Evolutionary conservation across 2,797 vertebrate species (phyloP).

Genomic region (Eospalax fontanierii): DNA sequence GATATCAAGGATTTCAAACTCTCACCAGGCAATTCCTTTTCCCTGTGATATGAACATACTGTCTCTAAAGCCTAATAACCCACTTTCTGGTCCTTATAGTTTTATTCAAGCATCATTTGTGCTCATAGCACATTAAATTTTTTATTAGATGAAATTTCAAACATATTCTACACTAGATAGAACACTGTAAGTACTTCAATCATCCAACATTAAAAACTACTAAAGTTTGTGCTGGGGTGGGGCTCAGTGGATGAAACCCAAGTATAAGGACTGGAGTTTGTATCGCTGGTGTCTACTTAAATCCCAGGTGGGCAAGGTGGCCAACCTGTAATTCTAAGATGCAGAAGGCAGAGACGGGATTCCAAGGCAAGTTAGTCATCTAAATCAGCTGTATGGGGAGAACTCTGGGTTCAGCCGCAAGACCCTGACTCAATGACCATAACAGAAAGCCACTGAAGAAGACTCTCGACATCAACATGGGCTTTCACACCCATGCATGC

Average conservation of each 20-base stretch:
- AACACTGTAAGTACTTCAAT: background rate
- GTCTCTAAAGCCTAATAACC: background rate
- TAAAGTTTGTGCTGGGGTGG: background rate
- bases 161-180: background rate
- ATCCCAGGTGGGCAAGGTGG: background rate
- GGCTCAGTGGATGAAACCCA: background rate
- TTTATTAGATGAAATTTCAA: background rate
- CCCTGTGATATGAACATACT: background rate
- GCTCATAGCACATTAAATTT: background rate
- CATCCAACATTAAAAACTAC: background rate
- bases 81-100: background rate
- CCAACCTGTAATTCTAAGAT: background rate
- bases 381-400: background rate
- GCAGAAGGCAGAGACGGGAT: background rate
- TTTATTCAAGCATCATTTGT: background rate
- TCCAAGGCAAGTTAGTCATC: background rate
- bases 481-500: background rate
- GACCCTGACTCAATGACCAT: background rate
- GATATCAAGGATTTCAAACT: background rate
- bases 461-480: background rate
- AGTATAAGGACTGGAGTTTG: background rate
- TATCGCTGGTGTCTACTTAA: background rate
- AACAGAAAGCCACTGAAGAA: background rate
- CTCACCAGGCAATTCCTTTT: constrained; percentile 18
- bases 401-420: background rate